Conservation (phyloP, 1,140 invertebrate genomes). For the Antheraea mylitta region DNA sequence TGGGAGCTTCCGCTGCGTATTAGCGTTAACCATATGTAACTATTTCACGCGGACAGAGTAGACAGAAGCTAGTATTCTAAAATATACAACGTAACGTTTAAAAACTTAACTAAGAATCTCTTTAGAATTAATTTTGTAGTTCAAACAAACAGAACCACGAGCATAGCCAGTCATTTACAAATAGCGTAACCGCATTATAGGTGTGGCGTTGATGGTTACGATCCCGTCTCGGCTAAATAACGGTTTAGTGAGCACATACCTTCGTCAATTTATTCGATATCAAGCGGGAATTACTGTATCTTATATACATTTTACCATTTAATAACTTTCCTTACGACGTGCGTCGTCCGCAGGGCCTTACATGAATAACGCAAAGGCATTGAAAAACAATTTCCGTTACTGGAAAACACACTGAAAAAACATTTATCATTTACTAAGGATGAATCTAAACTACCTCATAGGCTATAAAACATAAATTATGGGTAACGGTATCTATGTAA, state of each 20-base stretch:
- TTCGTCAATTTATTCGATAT: slow-evolving; percentile 9
- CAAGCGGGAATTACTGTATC: background rate
- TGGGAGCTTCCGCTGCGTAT: too few relatives aligned
- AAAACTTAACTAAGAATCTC: too few relatives aligned
- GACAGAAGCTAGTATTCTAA: too few relatives aligned
- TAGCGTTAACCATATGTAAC: too few relatives aligned
- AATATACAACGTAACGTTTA: too few relatives aligned
- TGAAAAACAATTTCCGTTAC: slow-evolving; percentile 11
- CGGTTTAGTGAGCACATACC: slow-evolving; percentile 5
- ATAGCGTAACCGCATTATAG: background rate
- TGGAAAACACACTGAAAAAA: background rate
- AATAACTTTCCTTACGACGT: background rate
- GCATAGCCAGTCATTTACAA: background rate
- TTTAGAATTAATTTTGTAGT: too few relatives aligned
- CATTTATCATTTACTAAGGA: slow-evolving; percentile 5
- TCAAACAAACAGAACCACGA: too few relatives aligned
- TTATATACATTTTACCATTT: background rate
- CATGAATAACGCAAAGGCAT: slow-evolving; percentile 3
- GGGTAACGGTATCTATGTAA: slow-evolving; percentile 15
- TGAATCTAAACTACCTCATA: slow-evolving; percentile 7
- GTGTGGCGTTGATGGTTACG: background rate
- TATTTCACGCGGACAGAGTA: too few relatives aligned
- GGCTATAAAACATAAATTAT: slow-evolving; percentile 18
- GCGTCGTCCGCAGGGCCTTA: background rate
- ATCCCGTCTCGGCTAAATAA: slow-evolving; percentile 2